Percentiles rank a stretch among this genome's conserved stretches.
phyloP scores from a whole-genome alignment of 2,113 vertebrate species.

The Melanerpes formicivorus region DNA sequence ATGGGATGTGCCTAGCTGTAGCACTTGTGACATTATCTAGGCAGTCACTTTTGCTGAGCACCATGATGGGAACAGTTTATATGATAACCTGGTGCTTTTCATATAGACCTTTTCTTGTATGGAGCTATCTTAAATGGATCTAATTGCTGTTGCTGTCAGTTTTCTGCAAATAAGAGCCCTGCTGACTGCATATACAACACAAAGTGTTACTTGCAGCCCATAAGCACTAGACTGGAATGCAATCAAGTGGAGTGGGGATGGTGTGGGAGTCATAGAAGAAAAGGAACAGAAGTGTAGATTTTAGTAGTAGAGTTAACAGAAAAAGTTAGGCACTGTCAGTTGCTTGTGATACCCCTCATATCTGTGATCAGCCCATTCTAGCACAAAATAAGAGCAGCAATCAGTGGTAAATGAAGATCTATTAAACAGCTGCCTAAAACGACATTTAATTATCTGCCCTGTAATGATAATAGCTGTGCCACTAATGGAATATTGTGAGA shows the following conservation, averaged over 20 bases:
- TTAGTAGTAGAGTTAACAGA: background rate
- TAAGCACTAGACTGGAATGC: background rate
- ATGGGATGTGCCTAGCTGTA: background rate
- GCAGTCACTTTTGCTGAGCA: background rate
- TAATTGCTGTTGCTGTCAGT: background rate
- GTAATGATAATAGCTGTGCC: conserved; percentile 58
- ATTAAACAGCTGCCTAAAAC: conserved; percentile 67
- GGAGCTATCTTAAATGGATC: background rate
- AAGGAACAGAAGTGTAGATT: background rate
- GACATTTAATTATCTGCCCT: conserved; percentile 56
- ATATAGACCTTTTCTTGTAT: background rate
- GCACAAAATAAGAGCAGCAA: conserved; percentile 39
- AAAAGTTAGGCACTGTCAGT: background rate
- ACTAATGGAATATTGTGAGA: conserved; percentile 62
- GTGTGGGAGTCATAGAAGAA: background rate
- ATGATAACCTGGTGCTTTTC: background rate
- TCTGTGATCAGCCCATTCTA: conserved; percentile 35
- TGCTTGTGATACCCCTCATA: background rate
- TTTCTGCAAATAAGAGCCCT: background rate
- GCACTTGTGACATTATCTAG: background rate
- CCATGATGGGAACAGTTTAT: background rate
- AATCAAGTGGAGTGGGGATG: background rate
- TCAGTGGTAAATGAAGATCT: conserved; percentile 60
- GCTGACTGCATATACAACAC: background rate
- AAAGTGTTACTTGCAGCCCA: background rate